Evolutionary conservation across 23 tunicate genomes (phyloP).

Genomic region (Diplosoma virens): DNA sequence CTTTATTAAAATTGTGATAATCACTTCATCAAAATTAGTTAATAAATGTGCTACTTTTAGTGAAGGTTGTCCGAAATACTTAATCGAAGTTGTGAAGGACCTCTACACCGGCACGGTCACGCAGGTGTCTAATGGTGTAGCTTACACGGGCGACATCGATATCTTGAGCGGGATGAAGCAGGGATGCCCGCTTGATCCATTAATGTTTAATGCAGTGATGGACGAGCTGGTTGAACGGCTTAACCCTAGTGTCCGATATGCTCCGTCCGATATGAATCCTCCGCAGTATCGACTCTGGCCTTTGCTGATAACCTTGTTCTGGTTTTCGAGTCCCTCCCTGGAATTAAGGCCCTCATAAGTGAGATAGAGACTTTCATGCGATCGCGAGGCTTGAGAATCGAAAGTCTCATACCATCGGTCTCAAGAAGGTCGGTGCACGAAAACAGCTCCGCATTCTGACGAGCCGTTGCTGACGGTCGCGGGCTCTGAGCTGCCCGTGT

Average conservation of each 20-base stretch:
- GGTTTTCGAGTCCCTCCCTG: neutral
- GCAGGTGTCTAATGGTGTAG: neutral
- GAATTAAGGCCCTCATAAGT: neutral
- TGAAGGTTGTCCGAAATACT: too few species aligned
- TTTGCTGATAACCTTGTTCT: slow-evolving; percentile 6
- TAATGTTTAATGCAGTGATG: neutral
- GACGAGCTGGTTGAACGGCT: neutral
- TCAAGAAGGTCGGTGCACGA: neutral
- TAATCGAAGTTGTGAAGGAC: too few species aligned
- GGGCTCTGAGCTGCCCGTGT: neutral
- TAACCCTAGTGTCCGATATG: too few species aligned
- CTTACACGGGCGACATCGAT: neutral
- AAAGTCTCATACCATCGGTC: slow-evolving; percentile 6
- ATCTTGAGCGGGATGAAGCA: neutral
- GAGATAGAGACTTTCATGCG: neutral
- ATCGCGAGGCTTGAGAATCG: neutral
- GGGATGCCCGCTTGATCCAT: neutral
- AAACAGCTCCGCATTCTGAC: neutral
- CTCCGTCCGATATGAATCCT: too few species aligned
- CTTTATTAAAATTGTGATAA: neutral
- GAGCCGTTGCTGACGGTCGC: slow-evolving; percentile 1
- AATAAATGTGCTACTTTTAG: too few species aligned
- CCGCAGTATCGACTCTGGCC: neutral
- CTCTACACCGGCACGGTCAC: neutral
- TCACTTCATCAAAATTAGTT: too few species aligned